Evolutionary conservation across 1,140 invertebrate genomes (phyloP).

Genomic region (Drosophila erecta): DNA sequence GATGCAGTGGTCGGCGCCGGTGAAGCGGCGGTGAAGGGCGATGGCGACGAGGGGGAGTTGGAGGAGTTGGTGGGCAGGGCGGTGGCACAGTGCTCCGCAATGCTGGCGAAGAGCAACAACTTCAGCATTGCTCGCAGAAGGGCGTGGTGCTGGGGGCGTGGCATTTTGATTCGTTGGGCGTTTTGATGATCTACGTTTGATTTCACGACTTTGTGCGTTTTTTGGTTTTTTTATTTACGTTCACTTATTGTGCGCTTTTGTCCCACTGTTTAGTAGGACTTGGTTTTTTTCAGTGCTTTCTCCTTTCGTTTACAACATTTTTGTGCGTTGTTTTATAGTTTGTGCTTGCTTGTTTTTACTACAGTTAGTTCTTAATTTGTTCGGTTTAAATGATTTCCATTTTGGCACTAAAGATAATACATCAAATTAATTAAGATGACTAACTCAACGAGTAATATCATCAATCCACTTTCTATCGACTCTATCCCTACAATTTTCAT

Average conservation of each 20-base stretch:
- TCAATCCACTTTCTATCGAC: no score
- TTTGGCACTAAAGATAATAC: conserved; percentile 57
- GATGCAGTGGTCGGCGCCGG: conserved; percentile 2
- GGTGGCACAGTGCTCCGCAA: conserved; percentile 55
- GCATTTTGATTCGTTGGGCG: conserved; percentile 42
- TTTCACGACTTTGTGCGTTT: conserved; percentile 19
- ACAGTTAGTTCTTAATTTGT: conserved; percentile 30
- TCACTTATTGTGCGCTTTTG: conserved; percentile 57
- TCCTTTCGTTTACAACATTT: conserved; percentile 64
- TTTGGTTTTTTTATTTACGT: background rate
- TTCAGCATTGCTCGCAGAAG: conserved; percentile 54
- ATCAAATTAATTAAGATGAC: conserved; percentile 11
- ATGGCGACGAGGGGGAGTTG: conserved; percentile 36
- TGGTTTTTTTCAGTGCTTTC: conserved; percentile 12
- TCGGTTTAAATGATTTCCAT: conserved; percentile 68
- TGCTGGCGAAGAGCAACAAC: conserved; percentile 61
- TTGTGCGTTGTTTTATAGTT: conserved; percentile 53
- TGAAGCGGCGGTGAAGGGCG: conserved; percentile 33
- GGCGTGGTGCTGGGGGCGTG: conserved; percentile 64
- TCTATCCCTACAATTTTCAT: no score
- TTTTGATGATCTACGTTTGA: conserved; percentile 15
- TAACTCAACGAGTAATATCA: background rate
- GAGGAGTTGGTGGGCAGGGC: conserved; percentile 58
- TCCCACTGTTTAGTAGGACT: conserved; percentile 58
- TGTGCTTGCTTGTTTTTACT: conserved; percentile 20